These are phyloP conservation scores for Halcyon malimbica DNA, from an alignment of 2,113 vertebrate species.

Conservation along the genomic window DNA sequence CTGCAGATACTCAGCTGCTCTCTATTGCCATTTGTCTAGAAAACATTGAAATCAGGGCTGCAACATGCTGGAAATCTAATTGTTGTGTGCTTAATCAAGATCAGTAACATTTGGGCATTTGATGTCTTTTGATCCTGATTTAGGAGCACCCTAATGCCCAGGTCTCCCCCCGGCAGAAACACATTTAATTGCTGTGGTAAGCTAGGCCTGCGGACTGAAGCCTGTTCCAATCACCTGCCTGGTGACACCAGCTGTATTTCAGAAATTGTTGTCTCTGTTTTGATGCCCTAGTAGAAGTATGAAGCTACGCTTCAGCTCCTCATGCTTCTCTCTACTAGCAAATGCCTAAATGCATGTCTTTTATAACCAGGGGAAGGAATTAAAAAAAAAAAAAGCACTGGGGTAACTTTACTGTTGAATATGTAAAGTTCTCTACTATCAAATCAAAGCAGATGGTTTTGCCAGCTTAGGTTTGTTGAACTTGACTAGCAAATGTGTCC, in stretches of 20 bases:
- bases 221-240: background rate
- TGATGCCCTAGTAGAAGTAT: background rate
- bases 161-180: background rate
- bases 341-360: background rate
- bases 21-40: background rate
- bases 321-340: background rate
- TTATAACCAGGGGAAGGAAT: background rate
- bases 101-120: background rate
- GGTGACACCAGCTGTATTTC: background rate
- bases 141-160: background rate
- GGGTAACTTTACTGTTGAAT: background rate
- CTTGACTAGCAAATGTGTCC: background rate
- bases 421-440: background rate
- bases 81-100: background rate
- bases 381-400: background rate
- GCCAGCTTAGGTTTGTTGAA: background rate
- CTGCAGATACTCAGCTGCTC: background rate
- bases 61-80: background rate
- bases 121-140: background rate
- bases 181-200: background rate
- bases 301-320: background rate
- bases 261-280: background rate
- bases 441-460: background rate
- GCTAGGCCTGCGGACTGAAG: background rate
- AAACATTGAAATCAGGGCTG: background rate